Conservation (phyloP, 2,888 invertebrate species). For the Eupeodes latifasciatus region DNA sequence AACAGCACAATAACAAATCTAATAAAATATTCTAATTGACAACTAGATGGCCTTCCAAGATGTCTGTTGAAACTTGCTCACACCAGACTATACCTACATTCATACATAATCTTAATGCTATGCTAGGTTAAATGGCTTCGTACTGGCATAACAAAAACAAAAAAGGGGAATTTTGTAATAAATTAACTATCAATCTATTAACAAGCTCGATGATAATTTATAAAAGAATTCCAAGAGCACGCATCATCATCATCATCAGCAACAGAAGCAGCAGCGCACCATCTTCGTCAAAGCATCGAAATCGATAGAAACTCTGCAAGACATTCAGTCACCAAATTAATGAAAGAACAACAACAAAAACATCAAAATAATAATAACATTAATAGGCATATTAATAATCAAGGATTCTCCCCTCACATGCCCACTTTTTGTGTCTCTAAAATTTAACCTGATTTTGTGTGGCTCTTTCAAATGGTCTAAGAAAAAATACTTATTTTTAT, state of each 20-base stretch:
- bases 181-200: conserved; percentile 57
- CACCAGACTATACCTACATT: conserved; percentile 1
- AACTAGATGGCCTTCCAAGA: conserved; percentile 61
- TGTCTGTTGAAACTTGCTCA: conserved; percentile 65
- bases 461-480: conserved; percentile 25
- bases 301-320: conserved; percentile 45
- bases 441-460: conserved; percentile 15
- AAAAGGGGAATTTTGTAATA: conserved; percentile 63
- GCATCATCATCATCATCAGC: conserved; percentile 32
- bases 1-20: conserved; percentile 12
- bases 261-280: no score
- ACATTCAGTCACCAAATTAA: conserved; percentile 68
- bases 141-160: conserved; percentile 51
- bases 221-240: conserved; percentile 34
- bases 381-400: conserved; percentile 2
- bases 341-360: conserved; percentile 33
- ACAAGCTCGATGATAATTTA: conserved; percentile 47
- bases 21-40: conserved; percentile 57
- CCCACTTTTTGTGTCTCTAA: neutral
- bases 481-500: conserved; percentile 32
- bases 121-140: conserved; percentile 1
- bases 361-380: conserved; percentile 11
- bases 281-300: no score
- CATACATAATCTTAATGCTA: neutral
- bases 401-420: conserved; percentile 41